phyloP scores from a whole-genome alignment of 2,113 vertebrate genomes.

The Poeciliopsis occidentalis region DNA sequence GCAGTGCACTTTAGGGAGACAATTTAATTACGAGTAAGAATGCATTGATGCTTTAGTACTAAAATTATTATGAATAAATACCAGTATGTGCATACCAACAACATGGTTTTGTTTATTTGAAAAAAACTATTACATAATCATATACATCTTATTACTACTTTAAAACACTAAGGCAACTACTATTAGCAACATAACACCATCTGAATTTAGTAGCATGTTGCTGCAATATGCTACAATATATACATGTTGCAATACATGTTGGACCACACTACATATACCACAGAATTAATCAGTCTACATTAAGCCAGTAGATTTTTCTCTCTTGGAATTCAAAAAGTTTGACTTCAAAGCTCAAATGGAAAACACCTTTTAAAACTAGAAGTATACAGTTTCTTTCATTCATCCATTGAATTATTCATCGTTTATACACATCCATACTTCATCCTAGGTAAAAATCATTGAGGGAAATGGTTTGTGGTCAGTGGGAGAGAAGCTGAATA shows the following conservation, averaged over 20 bases:
- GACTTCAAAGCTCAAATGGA: neutral
- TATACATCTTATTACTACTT: neutral
- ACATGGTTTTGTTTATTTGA: too few species aligned
- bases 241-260: neutral
- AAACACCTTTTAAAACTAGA: neutral
- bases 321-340: neutral
- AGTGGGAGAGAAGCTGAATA: neutral
- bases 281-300: neutral
- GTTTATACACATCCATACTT: neutral
- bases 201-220: neutral
- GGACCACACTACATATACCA: neutral
- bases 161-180: neutral
- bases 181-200: neutral
- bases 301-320: neutral
- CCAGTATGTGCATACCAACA: too few species aligned
- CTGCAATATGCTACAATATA: too few species aligned
- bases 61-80: too few species aligned
- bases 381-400: neutral
- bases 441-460: neutral
- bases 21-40: neutral
- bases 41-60: neutral
- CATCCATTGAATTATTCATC: neutral
- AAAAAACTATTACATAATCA: too few species aligned
- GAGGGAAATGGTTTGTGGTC: neutral
- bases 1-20: neutral